Conservation (phyloP, 2,113 vertebrate genomes). For the Garra rufa region DNA sequence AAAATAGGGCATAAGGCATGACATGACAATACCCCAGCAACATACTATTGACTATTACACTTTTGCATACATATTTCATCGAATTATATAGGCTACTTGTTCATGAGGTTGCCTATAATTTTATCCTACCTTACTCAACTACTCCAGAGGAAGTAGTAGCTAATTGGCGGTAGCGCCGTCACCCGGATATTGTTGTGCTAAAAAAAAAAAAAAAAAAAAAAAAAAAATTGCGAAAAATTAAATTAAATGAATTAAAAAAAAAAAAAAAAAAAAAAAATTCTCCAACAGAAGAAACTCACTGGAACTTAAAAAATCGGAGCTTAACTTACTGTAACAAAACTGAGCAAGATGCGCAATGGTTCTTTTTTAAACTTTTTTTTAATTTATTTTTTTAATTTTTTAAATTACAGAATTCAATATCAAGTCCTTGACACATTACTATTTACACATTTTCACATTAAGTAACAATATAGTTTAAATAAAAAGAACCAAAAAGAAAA, state of each 20-base stretch:
- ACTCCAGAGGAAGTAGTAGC: neutral
- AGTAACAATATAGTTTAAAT: no score
- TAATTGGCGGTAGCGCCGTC: neutral
- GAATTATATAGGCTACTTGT: neutral
- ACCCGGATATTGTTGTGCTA: neutral
- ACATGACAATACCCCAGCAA: no score
- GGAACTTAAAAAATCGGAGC: neutral
- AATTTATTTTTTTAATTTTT: neutral
- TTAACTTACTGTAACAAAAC: neutral
- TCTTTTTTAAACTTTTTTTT: no score
- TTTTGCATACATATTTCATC: no score
- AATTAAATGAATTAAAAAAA: neutral
- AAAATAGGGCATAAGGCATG: no score
- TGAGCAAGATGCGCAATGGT: neutral
- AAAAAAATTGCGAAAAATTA: no score
- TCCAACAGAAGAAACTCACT: neutral
- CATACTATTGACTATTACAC: no score
- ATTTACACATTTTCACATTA: no score
- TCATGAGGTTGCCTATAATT: neutral
- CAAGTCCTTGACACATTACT: neutral
- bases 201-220: no score
- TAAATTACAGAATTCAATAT: neutral
- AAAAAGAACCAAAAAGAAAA: no score
- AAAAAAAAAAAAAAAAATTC: neutral
- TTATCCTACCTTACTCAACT: neutral